Base-by-base conservation (phyloP, 2,888 invertebrate species). In the Muschampia plurimacula region DNA sequence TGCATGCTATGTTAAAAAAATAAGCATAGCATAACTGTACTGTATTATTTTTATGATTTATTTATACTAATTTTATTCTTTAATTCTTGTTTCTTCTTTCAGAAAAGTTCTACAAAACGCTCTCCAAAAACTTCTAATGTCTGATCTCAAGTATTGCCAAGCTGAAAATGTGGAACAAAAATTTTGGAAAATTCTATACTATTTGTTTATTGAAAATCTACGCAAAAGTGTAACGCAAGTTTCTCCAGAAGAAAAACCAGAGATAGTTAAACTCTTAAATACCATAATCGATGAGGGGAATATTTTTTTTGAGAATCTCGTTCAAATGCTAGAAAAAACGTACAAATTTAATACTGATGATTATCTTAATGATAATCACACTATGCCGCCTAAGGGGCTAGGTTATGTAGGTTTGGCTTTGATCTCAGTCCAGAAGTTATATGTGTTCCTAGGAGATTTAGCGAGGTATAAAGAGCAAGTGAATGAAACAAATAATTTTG, bases 141-240 rank as follows among this genome's bases (percentile, higher is more conserved):
- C 96, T 60, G 98, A 98, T 88, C 95, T 98, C 73, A 98, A 97
- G 88, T 97, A 98, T 86, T 97, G 98, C 80, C 97, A 97, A 84
- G 95, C 96, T 59, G 97, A 98, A 83, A 98, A 98, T 84, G 96
- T 98, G 9, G 99, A 99, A 83, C 97, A 97, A 82, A 96, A 97
- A 84, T 96, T 99, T 87, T 99, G 99, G 99, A 98, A 98, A 89
- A 96, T 98, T 75, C 95, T 98, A 4, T 99, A 97, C 87, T 97
- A 99, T 86, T 97, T 97, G 85, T 96, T 98, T 76, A 98, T 98
- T 77, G 98, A 98, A 89, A 95, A 96, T 78, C 93, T 98, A 79
- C 95, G 98, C 77, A 97, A 97, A 86, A 95, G 95, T 77, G 95
- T 96, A 82, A 86, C 91, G 0, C 95, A 96, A 81, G 95, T 96